A percentile compares a stretch with the other conserved stretches of the same genome.
Conservation (phyloP, 2,888 invertebrate species). For the Miltochrista miniata region DNA sequence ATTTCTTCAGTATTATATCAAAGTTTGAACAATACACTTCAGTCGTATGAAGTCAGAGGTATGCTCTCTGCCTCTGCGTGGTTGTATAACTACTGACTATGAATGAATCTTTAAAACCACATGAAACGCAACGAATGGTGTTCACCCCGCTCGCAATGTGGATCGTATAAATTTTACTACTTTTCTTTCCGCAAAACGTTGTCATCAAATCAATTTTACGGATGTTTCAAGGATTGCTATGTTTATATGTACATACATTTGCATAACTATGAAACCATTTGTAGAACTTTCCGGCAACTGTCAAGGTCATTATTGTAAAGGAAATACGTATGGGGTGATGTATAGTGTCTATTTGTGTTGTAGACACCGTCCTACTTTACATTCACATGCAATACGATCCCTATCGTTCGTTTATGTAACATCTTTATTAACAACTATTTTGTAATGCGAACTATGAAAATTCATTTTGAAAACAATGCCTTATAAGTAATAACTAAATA, state of each 20-base stretch:
- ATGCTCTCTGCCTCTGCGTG: neutral
- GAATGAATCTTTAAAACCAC: slow-evolving; percentile 37
- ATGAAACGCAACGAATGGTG: slow-evolving; percentile 32
- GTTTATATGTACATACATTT: slow-evolving; percentile 23
- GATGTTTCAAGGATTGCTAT: slow-evolving; percentile 27
- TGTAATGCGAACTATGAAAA: neutral
- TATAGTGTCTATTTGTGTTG: too few species aligned
- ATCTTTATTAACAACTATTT: neutral
- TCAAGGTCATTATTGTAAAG: slow-evolving; percentile 20
- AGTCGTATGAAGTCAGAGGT: neutral
- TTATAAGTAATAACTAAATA: too few species aligned
- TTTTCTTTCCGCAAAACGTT: slow-evolving; percentile 20
- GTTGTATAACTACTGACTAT: slow-evolving; percentile 20
- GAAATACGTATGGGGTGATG: slow-evolving; percentile 3
- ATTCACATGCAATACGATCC: neutral
- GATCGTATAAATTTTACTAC: slow-evolving; percentile 40
- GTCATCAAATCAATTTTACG: slow-evolving; percentile 38
- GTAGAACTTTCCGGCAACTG: slow-evolving; percentile 9
- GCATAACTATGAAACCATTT: slow-evolving; percentile 3
- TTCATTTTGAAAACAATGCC: too few species aligned
- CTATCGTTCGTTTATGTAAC: neutral
- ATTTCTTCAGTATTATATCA: too few species aligned
- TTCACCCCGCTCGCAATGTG: slow-evolving; percentile 38
- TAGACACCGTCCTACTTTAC: neutral
- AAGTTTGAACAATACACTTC: neutral